A percentile compares a stretch with the other conserved stretches of the same genome.
These are phyloP conservation scores for Sander vitreus DNA, from an alignment of 2,113 vertebrate species.

Conservation along the genomic window DNA sequence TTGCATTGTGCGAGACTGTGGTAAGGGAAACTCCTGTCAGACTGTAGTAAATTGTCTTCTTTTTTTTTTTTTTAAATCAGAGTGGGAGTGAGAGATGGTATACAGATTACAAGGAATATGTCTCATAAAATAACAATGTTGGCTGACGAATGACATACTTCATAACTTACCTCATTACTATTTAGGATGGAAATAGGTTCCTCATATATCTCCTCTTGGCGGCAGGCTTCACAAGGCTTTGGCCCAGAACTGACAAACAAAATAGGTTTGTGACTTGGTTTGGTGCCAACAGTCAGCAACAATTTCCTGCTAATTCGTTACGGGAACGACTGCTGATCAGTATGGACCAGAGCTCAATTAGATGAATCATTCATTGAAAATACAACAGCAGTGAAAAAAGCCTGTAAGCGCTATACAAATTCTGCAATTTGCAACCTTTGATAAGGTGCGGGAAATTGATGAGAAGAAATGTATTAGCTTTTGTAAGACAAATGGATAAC, in stretches of 20 bases:
- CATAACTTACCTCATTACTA: slow-evolving; percentile 72
- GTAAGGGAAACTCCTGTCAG: slow-evolving; percentile 17
- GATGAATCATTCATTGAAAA: slow-evolving; percentile 11
- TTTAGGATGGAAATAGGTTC: slow-evolving; percentile 91
- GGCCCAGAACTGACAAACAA: slow-evolving; percentile 87
- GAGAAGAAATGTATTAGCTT: slow-evolving; percentile 5
- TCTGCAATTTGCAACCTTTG: neutral
- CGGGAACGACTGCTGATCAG: slow-evolving; percentile 1
- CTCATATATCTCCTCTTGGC: slow-evolving; percentile 92
- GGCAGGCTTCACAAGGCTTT: slow-evolving; percentile 92
- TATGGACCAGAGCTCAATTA: neutral
- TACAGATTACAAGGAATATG: neutral
- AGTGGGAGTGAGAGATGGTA: neutral
- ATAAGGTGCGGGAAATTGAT: neutral
- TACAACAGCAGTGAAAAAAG: slow-evolving; percentile 13
- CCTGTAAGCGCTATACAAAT: neutral
- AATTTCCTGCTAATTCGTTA: slow-evolving; percentile 36
- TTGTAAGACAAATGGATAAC: neutral
- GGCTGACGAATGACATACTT: neutral
- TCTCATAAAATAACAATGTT: neutral
- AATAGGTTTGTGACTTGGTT: slow-evolving; percentile 43
- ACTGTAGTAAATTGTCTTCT: neutral
- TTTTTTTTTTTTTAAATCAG: neutral
- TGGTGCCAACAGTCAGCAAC: slow-evolving; percentile 6
- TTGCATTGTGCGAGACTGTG: neutral